Percentiles rank a stretch among this genome's conserved stretches.
These are phyloP conservation scores for Euplagia quadripunctaria DNA, from an alignment of 2,888 invertebrate species.

Conservation along the genomic window DNA sequence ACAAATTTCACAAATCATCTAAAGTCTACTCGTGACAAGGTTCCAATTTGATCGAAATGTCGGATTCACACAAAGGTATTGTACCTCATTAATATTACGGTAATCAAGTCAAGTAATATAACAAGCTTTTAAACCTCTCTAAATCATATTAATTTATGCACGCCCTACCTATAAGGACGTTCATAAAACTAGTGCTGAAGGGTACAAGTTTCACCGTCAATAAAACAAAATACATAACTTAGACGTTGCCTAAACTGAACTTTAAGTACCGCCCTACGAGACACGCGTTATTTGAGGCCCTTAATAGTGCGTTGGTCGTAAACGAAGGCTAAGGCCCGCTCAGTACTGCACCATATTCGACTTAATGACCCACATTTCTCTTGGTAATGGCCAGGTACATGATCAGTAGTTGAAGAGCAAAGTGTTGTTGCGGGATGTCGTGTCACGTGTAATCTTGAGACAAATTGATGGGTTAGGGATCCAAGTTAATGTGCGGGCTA, in stretches of 20 bases:
- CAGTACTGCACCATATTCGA: slow-evolving; percentile 2
- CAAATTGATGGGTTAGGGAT: slow-evolving; percentile 13
- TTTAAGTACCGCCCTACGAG: slow-evolving; percentile 8
- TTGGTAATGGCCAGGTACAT: slow-evolving; percentile 16
- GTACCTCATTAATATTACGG: too few species aligned
- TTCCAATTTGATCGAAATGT: too few species aligned
- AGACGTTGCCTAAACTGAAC: slow-evolving; percentile 7
- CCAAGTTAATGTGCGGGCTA: background rate
- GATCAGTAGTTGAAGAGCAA: slow-evolving; percentile 8
- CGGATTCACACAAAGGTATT: too few species aligned
- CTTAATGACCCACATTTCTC: slow-evolving; percentile 17
- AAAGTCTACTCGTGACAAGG: too few species aligned
- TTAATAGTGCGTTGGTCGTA: slow-evolving; percentile 19
- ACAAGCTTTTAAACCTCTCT: background rate
- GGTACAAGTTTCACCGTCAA: slow-evolving; percentile 11
- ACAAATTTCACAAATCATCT: too few species aligned
- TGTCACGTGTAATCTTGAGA: slow-evolving; percentile 5
- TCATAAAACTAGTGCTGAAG: background rate
- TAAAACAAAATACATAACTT: slow-evolving; percentile 15
- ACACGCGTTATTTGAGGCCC: slow-evolving; percentile 9
- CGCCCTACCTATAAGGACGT: background rate
- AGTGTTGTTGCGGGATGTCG: slow-evolving; percentile 3
- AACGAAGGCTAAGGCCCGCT: background rate
- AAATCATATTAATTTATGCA: background rate
- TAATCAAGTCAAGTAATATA: background rate